Evolutionary conservation across 1,140 invertebrate genomes (phyloP).

Genomic region (Drosophila funebris): DNA sequence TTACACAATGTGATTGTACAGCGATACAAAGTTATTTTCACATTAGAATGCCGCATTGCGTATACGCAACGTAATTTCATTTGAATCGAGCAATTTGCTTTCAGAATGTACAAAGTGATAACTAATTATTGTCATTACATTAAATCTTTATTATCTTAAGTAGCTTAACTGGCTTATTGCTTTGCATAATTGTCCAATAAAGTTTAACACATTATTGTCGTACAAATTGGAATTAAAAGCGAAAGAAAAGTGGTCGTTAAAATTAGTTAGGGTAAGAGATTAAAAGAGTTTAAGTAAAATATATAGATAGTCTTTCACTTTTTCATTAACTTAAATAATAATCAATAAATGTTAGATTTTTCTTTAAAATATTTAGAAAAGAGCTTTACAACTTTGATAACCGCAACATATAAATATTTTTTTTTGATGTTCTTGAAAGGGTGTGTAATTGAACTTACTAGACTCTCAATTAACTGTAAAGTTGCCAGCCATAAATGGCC

Average conservation of each 20-base stretch:
- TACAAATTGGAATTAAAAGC: slow-evolving; percentile 11
- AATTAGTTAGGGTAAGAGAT: slow-evolving; percentile 31
- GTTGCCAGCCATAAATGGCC: slow-evolving; percentile 31
- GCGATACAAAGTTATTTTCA: slow-evolving; percentile 34
- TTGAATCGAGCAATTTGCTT: slow-evolving; percentile 5
- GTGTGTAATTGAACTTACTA: slow-evolving; percentile 57
- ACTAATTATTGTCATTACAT: background rate
- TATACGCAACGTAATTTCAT: slow-evolving; percentile 21
- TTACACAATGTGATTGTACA: slow-evolving; percentile 53
- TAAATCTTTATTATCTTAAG: background rate
- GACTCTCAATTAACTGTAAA: slow-evolving; percentile 45
- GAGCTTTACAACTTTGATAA: background rate
- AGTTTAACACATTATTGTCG: slow-evolving; percentile 15
- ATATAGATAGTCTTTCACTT: background rate
- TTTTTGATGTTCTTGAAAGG: background rate
- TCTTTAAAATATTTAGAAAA: too few relatives aligned
- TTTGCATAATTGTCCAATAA: slow-evolving; percentile 17
- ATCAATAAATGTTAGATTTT: too few relatives aligned
- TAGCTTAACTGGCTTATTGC: background rate
- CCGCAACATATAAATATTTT: background rate
- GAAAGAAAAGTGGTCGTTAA: slow-evolving; percentile 12
- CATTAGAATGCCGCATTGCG: slow-evolving; percentile 64
- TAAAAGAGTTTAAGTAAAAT: slow-evolving; percentile 4
- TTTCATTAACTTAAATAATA: background rate
- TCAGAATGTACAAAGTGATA: slow-evolving; percentile 21